Evolutionary conservation across 92 coral and sea anemone genomes (phyloP).

Genomic region (Parazoanthus atlanticus): DNA sequence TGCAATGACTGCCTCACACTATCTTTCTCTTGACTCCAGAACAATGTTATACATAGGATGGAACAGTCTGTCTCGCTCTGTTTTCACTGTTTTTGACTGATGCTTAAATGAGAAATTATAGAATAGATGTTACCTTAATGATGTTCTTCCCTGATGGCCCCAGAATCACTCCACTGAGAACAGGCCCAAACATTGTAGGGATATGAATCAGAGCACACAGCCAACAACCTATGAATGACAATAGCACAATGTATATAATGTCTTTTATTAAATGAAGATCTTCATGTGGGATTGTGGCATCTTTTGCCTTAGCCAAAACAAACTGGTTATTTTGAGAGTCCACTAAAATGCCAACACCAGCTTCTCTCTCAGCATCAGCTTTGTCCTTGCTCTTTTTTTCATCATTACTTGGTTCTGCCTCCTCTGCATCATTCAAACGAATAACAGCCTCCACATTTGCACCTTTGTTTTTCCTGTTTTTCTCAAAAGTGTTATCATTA

Average conservation of each 20-base stretch:
- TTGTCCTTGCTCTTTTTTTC: conserved; percentile 29
- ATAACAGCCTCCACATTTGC: conserved; percentile 95
- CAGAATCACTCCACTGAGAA: conserved; percentile 91
- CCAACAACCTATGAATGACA: conserved; percentile 84
- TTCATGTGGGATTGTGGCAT: conserved; percentile 94
- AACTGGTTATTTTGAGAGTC: conserved; percentile 94
- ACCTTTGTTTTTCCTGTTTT: conserved; percentile 75
- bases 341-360: conserved; percentile 87
- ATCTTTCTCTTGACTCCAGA: too few relatives aligned
- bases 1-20: too few relatives aligned
- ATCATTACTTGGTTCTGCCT: conserved; percentile 18
- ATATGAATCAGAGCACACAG: conserved; percentile 74
- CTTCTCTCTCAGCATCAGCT: conserved; percentile 36
- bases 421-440: conserved; percentile 72
- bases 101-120: background rate
- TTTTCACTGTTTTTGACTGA: too few relatives aligned
- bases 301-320: conserved; percentile 95
- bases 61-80: too few relatives aligned
- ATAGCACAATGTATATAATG: conserved; percentile 75
- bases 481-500: conserved; percentile 84
- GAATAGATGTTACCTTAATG: conserved; percentile 74
- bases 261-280: conserved; percentile 92
- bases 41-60: too few relatives aligned
- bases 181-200: conserved; percentile 98
- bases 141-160: conserved; percentile 92